phyloP scores from a whole-genome alignment of 2,113 vertebrate genomes.

The Empidonax alnorum region DNA sequence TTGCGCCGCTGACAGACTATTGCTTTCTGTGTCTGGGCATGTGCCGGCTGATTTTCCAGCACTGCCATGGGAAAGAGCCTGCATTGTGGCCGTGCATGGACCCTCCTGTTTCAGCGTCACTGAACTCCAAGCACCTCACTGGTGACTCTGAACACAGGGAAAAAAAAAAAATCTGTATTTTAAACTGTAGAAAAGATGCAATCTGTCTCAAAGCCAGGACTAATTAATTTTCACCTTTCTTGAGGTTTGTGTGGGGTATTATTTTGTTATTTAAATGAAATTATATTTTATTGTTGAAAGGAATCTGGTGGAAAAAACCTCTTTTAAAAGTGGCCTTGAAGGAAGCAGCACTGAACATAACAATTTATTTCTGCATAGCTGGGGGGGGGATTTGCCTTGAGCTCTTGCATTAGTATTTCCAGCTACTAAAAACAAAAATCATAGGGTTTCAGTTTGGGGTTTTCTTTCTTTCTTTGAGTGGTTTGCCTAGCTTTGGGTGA shows the following conservation, averaged over 20 bases:
- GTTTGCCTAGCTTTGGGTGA: conserved; percentile 21
- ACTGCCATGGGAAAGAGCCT: background rate
- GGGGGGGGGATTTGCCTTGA: conserved; percentile 25
- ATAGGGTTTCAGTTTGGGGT: background rate
- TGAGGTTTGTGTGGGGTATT: background rate
- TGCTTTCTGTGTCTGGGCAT: background rate
- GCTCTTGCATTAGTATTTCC: conserved; percentile 55
- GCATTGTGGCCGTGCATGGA: background rate
- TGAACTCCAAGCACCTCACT: background rate
- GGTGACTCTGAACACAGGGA: background rate
- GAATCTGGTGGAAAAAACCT: background rate
- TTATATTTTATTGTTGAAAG: conserved; percentile 34
- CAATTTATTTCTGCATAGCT: conserved; percentile 23
- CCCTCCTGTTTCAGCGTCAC: background rate
- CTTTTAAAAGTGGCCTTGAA: conserved; percentile 46
- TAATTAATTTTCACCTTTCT: background rate
- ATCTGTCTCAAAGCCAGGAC: background rate
- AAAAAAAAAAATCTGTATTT: background rate
- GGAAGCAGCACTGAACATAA: background rate
- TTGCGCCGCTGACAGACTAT: background rate
- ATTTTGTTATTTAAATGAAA: conserved; percentile 55
- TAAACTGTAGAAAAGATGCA: background rate
- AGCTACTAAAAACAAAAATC: conserved; percentile 36
- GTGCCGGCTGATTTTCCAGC: background rate
- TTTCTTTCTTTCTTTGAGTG: background rate